A percentile compares a stretch with the other conserved stretches of the same genome.
phyloP scores from a whole-genome alignment of 92 coral and sea anemone genomes.

The Epizoanthus stellaris region DNA sequence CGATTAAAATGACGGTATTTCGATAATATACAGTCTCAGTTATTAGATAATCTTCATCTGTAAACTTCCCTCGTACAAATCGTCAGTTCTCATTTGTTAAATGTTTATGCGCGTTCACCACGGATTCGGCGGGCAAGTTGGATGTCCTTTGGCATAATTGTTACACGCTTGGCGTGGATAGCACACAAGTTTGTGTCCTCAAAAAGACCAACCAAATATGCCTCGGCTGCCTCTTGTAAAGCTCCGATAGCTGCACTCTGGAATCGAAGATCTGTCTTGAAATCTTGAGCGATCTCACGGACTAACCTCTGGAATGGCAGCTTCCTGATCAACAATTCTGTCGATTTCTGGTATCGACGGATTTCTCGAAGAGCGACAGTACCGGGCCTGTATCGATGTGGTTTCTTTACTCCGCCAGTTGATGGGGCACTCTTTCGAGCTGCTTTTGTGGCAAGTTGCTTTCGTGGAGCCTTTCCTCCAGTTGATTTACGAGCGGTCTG shows the following conservation, averaged over 20 bases:
- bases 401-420: constrained; percentile 98
- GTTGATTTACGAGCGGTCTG: constrained; percentile 97
- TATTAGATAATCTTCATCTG: constrained; percentile 16
- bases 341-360: constrained; percentile 99
- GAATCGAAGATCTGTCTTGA: constrained; percentile 98
- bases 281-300: constrained; percentile 99
- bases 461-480: constrained; percentile 99
- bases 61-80: constrained; percentile 28
- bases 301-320: constrained; percentile 99
- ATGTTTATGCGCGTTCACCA: constrained; percentile 58
- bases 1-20: constrained; percentile 40
- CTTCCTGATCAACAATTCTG: constrained; percentile 98
- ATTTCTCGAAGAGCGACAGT: constrained; percentile 99
- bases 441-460: constrained; percentile 96
- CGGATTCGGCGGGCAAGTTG: constrained; percentile 99
- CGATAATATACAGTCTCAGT: constrained; percentile 38
- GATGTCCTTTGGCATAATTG: constrained; percentile 99
- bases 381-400: constrained; percentile 99
- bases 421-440: constrained; percentile 99
- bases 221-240: constrained; percentile 99
- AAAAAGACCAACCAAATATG: constrained; percentile 95
- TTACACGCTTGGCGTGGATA: constrained; percentile 98
- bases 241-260: constrained; percentile 99
- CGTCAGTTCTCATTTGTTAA: not conserved
- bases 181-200: constrained; percentile 99